Conservation (phyloP, 2,113 vertebrate genomes). For the Microcebus jonahi region DNA sequence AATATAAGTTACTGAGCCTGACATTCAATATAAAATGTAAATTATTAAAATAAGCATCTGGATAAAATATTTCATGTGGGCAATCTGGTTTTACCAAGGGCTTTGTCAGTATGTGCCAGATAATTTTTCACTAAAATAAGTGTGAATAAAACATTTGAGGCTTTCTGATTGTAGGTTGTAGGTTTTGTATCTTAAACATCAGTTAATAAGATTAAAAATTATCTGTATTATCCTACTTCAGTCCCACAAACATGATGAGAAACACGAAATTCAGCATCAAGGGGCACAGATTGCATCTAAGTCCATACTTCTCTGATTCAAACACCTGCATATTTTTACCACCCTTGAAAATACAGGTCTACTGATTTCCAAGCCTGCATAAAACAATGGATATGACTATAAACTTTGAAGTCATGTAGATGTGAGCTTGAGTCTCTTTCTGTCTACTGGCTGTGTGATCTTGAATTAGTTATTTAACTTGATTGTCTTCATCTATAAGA, state of each 20-base stretch:
- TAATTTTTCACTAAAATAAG: neutral
- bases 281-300: neutral
- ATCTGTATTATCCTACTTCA: neutral
- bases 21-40: neutral
- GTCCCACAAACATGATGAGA: neutral
- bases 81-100: neutral
- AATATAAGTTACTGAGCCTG: neutral
- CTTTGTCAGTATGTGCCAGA: neutral
- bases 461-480: conserved; percentile 56
- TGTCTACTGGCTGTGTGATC: neutral
- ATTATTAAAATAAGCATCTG: neutral
- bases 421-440: neutral
- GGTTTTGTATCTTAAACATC: neutral
- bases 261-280: neutral
- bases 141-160: neutral
- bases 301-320: neutral
- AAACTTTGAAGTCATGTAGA: neutral
- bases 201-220: neutral
- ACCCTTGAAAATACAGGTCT: neutral
- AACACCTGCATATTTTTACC: neutral
- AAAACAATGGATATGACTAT: neutral
- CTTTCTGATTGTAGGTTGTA: neutral
- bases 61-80: neutral
- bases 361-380: neutral
- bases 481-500: neutral